Conservation (phyloP, 1,140 invertebrate species). For the Carcinoscorpius rotundicauda region DNA sequence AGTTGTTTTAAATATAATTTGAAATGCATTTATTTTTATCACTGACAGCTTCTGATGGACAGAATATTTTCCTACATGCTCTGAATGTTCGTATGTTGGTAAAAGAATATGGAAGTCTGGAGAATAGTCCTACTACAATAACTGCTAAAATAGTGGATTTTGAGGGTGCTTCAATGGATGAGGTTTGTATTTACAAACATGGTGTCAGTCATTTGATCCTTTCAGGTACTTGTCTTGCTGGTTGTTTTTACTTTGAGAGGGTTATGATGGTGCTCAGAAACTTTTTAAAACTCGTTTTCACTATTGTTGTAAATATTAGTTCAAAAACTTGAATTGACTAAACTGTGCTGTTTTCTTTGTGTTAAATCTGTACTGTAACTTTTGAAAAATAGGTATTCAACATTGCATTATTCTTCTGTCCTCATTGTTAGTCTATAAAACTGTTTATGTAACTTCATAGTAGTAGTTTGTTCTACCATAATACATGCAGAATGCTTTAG, state of each 20-base stretch:
- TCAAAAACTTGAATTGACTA: not conserved
- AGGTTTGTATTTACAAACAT: slow-evolving; percentile 33
- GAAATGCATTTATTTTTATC: slow-evolving; percentile 16
- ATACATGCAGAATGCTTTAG: no score
- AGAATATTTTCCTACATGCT: slow-evolving; percentile 82
- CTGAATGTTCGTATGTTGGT: slow-evolving; percentile 83
- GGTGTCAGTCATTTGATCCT: no score
- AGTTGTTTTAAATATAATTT: not conserved
- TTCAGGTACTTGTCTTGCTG: slow-evolving; percentile 25
- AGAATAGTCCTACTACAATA: slow-evolving; percentile 59
- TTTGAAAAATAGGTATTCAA: no score
- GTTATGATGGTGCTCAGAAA: not conserved
- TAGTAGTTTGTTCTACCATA: no score
- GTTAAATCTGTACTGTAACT: no score
- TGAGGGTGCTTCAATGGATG: slow-evolving; percentile 67
- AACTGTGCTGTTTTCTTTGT: no score
- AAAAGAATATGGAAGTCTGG: slow-evolving; percentile 66
- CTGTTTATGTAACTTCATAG: no score
- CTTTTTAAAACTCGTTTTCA: not conserved
- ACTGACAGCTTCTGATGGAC: slow-evolving; percentile 64
- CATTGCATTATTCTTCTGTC: no score
- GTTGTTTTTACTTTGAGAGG: slow-evolving; percentile 16
- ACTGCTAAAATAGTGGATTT: slow-evolving; percentile 58
- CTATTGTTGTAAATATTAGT: no score
- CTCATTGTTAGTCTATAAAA: no score